These are phyloP conservation scores for Etheostoma cragini DNA, from an alignment of 2,113 vertebrate species.

Conservation along the genomic window DNA sequence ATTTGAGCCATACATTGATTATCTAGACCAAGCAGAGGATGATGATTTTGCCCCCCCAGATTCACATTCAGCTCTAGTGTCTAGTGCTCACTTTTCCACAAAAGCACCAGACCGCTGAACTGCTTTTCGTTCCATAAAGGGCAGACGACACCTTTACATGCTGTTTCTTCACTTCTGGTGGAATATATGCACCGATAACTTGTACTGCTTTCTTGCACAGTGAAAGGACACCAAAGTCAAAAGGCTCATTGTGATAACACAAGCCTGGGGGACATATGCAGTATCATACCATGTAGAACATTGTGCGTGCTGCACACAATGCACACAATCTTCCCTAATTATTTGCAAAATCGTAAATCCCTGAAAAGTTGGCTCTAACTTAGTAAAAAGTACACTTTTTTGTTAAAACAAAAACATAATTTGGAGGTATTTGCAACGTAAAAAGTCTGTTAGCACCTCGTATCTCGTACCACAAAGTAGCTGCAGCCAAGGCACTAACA, in stretches of 20 bases:
- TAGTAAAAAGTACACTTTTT: background rate
- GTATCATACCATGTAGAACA: constrained; percentile 28
- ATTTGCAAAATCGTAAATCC: constrained; percentile 22
- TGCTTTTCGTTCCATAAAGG: background rate
- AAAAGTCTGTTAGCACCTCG: constrained; percentile 29
- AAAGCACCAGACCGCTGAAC: constrained; percentile 15
- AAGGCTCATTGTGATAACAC: constrained; percentile 8
- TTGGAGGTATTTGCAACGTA: constrained; percentile 4
- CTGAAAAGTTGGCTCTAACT: constrained; percentile 29
- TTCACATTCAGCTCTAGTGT: constrained; percentile 41
- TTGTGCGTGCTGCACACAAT: constrained; percentile 22
- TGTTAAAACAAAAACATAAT: background rate
- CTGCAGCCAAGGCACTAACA: constrained; percentile 39
- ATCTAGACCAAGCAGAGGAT: constrained; percentile 37
- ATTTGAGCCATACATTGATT: constrained; percentile 71
- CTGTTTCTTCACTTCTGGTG: constrained; percentile 43
- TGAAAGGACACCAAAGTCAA: constrained; percentile 27
- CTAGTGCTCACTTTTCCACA: constrained; percentile 22
- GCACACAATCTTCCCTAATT: constrained; percentile 9
- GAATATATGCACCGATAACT: constrained; percentile 34
- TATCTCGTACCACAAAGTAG: constrained; percentile 51
- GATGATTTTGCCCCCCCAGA: constrained; percentile 12
- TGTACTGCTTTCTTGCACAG: constrained; percentile 37
- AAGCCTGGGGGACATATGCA: constrained; percentile 6
- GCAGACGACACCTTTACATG: background rate